phyloP scores from a whole-genome alignment of 2,888 invertebrate genomes.

The Epistrophella euchroma region DNA sequence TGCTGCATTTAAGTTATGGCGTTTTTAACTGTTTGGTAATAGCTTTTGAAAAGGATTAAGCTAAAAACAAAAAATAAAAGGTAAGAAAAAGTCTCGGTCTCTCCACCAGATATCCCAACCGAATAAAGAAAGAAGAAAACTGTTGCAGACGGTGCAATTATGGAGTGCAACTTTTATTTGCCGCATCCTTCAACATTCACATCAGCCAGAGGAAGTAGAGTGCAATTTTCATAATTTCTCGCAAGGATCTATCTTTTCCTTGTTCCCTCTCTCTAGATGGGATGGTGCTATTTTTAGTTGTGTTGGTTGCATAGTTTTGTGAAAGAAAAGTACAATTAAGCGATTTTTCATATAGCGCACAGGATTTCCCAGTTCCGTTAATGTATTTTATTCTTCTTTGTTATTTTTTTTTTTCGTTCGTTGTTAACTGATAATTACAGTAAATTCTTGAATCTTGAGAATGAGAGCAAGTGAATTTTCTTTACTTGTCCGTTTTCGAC shows the following conservation, averaged over 20 bases:
- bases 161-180: slow-evolving; percentile 50
- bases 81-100: background rate
- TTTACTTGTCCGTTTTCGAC: background rate
- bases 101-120: slow-evolving; percentile 36
- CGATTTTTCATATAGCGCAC: slow-evolving; percentile 52
- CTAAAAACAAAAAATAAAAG: background rate
- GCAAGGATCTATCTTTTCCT: slow-evolving; percentile 29
- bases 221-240: slow-evolving; percentile 63
- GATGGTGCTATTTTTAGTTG: background rate
- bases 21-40: slow-evolving; percentile 42
- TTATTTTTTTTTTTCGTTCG: slow-evolving; percentile 23
- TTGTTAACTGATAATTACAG: slow-evolving; percentile 60
- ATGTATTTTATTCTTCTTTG: background rate
- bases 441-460: slow-evolving; percentile 48
- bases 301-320: background rate
- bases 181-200: slow-evolving; percentile 29
- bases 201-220: slow-evolving; percentile 8
- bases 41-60: slow-evolving; percentile 52
- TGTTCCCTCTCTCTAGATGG: background rate
- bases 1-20: slow-evolving; percentile 37
- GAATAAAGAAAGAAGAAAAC: slow-evolving; percentile 56
- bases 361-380: slow-evolving; percentile 59
- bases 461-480: slow-evolving; percentile 2
- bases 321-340: slow-evolving; percentile 64
- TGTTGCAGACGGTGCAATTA: slow-evolving; percentile 67